Conservation (phyloP, 92 coral and sea anemone genomes). For the Siderastrea siderea region DNA sequence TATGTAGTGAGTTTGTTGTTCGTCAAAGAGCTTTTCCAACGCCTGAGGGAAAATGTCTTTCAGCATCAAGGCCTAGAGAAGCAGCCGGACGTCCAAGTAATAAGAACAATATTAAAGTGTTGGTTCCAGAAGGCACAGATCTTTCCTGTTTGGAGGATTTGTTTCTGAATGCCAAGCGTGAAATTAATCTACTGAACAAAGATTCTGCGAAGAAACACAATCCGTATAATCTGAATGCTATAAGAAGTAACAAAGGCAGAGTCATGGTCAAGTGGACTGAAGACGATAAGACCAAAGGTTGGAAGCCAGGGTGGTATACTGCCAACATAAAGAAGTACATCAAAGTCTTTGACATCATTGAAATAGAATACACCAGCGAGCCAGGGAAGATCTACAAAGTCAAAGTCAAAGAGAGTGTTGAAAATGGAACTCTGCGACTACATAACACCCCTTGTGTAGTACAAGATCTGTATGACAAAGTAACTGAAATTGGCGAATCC, state of each 20-base stretch:
- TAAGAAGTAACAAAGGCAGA: slow-evolving; percentile 43
- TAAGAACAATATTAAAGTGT: slow-evolving; percentile 16
- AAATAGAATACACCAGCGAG: slow-evolving; percentile 37
- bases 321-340: slow-evolving; percentile 30
- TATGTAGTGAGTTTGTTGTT: neutral
- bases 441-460: slow-evolving; percentile 3
- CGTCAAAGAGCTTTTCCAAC: slow-evolving; percentile 33
- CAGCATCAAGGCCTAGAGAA: slow-evolving; percentile 36
- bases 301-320: slow-evolving; percentile 60
- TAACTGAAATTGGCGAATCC: slow-evolving; percentile 57
- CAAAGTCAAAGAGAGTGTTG: slow-evolving; percentile 35
- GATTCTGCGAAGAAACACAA: slow-evolving; percentile 27
- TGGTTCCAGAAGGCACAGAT: slow-evolving; percentile 32
- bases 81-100: slow-evolving; percentile 32
- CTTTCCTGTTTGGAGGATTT: slow-evolving; percentile 8
- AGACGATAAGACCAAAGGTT: slow-evolving; percentile 24
- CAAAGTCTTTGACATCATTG: slow-evolving; percentile 4
- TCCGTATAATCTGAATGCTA: slow-evolving; percentile 42
- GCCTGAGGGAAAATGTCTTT: neutral
- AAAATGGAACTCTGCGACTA: slow-evolving; percentile 47
- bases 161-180: slow-evolving; percentile 15
- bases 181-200: slow-evolving; percentile 16
- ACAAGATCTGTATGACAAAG: slow-evolving; percentile 47
- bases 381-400: slow-evolving; percentile 35
- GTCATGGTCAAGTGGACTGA: slow-evolving; percentile 45